Evolutionary conservation across 1,140 invertebrate genomes (phyloP).

Genomic region (Solenopsis fugax): DNA sequence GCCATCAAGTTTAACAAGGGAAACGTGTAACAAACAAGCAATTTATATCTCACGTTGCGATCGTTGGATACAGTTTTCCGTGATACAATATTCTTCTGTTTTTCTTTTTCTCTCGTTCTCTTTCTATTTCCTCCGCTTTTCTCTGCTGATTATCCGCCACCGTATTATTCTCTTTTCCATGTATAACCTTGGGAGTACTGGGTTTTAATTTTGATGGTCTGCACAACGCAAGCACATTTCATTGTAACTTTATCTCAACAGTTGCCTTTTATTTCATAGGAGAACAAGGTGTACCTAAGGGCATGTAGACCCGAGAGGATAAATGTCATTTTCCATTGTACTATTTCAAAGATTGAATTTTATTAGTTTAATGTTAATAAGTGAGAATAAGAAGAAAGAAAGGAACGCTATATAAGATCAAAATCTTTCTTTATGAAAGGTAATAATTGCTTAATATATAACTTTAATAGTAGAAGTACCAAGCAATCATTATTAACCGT

Average conservation of each 20-base stretch:
- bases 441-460: neutral
- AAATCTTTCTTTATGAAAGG: neutral
- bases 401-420: neutral
- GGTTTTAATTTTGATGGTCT: conserved; percentile 34
- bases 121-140: neutral
- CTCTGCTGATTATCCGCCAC: neutral
- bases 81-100: neutral
- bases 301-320: neutral
- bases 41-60: conserved; percentile 50
- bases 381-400: neutral
- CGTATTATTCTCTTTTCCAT: neutral
- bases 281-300: neutral
- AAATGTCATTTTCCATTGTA: conserved; percentile 28
- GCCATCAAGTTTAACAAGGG: conserved; percentile 39
- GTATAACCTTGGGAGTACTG: neutral
- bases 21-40: conserved; percentile 49
- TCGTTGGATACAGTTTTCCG: conserved; percentile 40
- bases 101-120: neutral
- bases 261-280: neutral
- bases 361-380: conserved; percentile 23
- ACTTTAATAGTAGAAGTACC: neutral
- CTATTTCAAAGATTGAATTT: conserved; percentile 22
- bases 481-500: too few species aligned
- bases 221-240: neutral
- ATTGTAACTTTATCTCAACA: conserved; percentile 24